These are phyloP conservation scores for Argentina silus DNA, from an alignment of 2,797 vertebrate genomes.

Conservation along the genomic window DNA sequence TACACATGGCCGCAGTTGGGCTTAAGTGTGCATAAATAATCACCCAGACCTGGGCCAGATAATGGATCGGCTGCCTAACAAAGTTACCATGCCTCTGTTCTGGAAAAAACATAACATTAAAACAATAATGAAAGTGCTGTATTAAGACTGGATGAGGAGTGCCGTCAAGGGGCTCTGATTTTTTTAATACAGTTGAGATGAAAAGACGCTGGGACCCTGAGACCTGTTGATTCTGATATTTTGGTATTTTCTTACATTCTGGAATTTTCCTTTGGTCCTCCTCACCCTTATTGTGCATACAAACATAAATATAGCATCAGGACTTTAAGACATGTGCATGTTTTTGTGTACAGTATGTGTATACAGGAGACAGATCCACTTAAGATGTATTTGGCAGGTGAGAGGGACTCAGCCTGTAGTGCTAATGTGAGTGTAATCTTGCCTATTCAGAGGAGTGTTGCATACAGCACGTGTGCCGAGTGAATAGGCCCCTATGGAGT, in stretches of 20 bases:
- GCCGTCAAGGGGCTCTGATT: conserved; percentile 19
- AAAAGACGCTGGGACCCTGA: neutral
- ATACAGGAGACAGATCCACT: conserved; percentile 35
- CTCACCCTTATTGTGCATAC: neutral
- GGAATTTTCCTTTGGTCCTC: neutral
- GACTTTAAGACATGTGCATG: conserved; percentile 13
- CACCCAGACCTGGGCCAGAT: conserved; percentile 44
- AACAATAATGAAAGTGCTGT: conserved; percentile 60
- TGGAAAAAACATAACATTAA: conserved; percentile 65
- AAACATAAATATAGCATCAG: conserved; percentile 22
- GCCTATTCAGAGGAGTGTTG: conserved; percentile 45
- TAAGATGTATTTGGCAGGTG: conserved; percentile 32
- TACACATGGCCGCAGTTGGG: conserved; percentile 68
- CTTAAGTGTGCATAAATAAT: conserved; percentile 81
- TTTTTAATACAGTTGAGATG: neutral
- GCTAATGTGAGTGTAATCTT: conserved; percentile 66
- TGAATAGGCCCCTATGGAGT: conserved; percentile 50
- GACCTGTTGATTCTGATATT: neutral
- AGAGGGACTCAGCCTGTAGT: conserved; percentile 43
- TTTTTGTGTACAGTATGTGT: neutral
- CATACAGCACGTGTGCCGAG: conserved; percentile 52
- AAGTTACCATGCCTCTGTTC: conserved; percentile 60
- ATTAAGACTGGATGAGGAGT: conserved; percentile 41
- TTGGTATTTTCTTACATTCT: neutral
- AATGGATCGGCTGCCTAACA: conserved; percentile 70